Percentiles rank a stretch among this genome's conserved stretches.
Conservation (phyloP, 1,140 invertebrate genomes). For the Meloidogyne chitwoodi region DNA sequence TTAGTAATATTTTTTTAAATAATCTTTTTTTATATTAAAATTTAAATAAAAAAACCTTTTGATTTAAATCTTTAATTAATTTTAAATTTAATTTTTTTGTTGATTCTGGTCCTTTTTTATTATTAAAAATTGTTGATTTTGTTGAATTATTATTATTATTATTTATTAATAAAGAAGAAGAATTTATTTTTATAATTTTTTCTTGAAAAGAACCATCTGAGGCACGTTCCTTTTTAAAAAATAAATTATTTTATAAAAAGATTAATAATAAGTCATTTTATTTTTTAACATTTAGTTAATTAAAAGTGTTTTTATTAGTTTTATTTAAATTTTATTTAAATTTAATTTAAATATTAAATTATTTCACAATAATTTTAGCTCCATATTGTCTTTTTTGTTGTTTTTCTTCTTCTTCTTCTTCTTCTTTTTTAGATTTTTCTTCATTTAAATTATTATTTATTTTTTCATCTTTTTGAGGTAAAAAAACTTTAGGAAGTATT, state of each 20-base stretch:
- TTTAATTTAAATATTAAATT: no score
- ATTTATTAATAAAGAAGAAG: neutral
- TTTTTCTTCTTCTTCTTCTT: neutral
- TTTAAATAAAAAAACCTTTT: neutral
- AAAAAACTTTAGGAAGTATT: neutral
- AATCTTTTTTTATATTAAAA: neutral
- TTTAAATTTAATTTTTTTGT: conserved; percentile 15
- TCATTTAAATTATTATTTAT: neutral
- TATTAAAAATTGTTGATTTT: neutral
- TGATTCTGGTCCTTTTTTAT: conserved; percentile 10
- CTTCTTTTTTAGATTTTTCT: no score
- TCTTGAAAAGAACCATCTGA: conserved; percentile 23
- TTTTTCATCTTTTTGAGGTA: neutral
- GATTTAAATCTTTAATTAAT: conserved; percentile 7
- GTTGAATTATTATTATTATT: neutral
- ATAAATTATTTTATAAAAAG: neutral
- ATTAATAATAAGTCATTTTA: neutral
- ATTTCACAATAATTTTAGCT: conserved; percentile 19
- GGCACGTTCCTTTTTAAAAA: conserved; percentile 7
- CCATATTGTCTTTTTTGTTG: conserved; percentile 13
- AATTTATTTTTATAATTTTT: conserved; percentile 19
- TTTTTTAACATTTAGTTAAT: no score
- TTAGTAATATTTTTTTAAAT: neutral
- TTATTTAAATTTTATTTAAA: no score
- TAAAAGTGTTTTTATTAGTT: no score